Conservation (phyloP, 2,888 invertebrate genomes). For the Heliconius ethilla region DNA sequence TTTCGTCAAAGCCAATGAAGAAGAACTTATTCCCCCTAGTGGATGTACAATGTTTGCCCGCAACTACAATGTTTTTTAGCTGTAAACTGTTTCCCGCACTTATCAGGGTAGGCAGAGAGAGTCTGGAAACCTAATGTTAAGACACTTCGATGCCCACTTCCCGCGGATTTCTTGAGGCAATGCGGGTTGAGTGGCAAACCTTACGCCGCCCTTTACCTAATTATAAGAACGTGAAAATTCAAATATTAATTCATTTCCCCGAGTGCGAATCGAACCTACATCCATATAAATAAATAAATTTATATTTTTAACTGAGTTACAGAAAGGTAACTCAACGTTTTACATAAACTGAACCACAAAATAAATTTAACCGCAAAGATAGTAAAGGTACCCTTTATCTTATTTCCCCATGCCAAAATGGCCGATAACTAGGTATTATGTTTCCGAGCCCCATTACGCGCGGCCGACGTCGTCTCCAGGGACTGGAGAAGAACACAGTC, state of each 20-base stretch:
- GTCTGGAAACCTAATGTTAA: no score
- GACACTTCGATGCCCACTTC: no score
- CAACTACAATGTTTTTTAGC: no score
- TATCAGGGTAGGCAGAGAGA: no score
- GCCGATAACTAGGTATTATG: constrained; percentile 31
- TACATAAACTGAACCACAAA: neutral
- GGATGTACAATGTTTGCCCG: no score
- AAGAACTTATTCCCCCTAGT: no score
- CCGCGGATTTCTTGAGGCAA: no score
- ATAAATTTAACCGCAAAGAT: neutral
- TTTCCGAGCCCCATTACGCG: constrained; percentile 33
- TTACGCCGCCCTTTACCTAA: no score
- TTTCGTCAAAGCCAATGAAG: no score
- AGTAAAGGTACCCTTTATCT: constrained; percentile 9
- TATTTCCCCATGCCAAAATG: constrained; percentile 22
- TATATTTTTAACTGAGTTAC: neutral
- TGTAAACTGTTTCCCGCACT: no score
- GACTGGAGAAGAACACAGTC: constrained; percentile 20
- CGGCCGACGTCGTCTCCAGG: constrained; percentile 24
- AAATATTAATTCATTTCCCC: neutral
- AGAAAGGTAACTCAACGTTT: neutral
- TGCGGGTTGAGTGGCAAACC: no score
- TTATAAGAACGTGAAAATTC: no score
- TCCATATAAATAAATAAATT: neutral
- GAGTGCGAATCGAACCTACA: neutral